A percentile compares a stretch with the other conserved stretches of the same genome.
Evolutionary conservation across 1,140 invertebrate species (phyloP).

Genomic region (Dinoponera quadriceps): DNA sequence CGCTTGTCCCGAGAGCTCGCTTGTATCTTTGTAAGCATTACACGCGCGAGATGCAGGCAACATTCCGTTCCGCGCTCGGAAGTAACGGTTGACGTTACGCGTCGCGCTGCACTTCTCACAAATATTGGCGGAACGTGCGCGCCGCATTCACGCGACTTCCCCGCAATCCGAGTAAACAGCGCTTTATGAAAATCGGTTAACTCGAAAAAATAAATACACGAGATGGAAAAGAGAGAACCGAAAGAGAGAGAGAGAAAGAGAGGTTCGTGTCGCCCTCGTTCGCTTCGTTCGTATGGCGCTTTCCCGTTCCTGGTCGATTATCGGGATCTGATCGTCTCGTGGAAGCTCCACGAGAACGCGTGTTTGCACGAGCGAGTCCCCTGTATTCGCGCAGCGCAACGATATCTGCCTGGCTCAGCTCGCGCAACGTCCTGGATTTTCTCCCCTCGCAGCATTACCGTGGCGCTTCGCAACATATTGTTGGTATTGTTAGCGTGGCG

Average conservation of each 20-base stretch:
- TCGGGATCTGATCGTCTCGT: not conserved
- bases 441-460: not conserved
- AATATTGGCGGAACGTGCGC: constrained; percentile 72
- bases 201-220: constrained; percentile 46
- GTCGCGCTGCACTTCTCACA: constrained; percentile 60
- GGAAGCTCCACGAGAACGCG: not conserved
- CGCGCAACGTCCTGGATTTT: not conserved
- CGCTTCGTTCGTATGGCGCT: not conserved
- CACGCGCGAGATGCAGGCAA: not conserved
- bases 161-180: constrained; percentile 52
- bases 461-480: not conserved
- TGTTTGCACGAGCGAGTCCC: not conserved
- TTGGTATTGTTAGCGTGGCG: not conserved
- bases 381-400: constrained; percentile 10
- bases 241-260: no score
- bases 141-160: constrained; percentile 30
- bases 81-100: not conserved
- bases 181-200: constrained; percentile 69
- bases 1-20: no score
- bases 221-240: not conserved
- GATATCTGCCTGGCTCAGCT: not conserved
- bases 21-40: not conserved
- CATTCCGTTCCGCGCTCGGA: constrained; percentile 5
- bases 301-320: not conserved
- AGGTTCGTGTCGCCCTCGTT: not conserved